Evolutionary conservation across 2,113 vertebrate species (phyloP), one percentile per base, ranked within the genome.

Genomic region (Leptocoma aspasia): DNA sequence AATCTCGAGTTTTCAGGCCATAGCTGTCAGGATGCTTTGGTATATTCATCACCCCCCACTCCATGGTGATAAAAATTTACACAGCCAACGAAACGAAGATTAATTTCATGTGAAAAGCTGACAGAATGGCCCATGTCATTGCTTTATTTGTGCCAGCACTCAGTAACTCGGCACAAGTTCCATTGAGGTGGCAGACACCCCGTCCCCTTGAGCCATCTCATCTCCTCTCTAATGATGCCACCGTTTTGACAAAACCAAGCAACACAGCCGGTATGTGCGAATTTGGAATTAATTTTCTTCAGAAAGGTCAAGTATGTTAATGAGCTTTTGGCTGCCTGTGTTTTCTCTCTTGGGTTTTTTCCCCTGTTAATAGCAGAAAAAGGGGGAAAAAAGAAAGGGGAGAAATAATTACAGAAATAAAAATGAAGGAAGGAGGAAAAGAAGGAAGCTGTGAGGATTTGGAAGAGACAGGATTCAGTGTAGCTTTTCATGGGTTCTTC

Each of bases 251-350:
- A 98, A 97, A 98, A 97, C 97, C 92, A 96, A 98, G 97, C 97
- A 94, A 47, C 95, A 35, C 95, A 97, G 97, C 97, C 68, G 77
- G 98, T 97, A 98, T 66, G 97, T 98, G 98, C 95, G 97, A 98
- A 98, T 95, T 98, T 97, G 95, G 97, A 98, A 98, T 98, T 98
- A 97, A 98, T 98, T 98, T 97, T 96, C 97, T 63, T 97, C 93
- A 52, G 78, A 97, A 98, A 98, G 98, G 97, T 98, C 97, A 98
- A 97, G 96, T 96, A 97, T 95, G 94, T 97, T 98, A 97, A 98
- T 96, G 97, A 98, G 98, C 93, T 96, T 96, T 95, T 93, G 83
- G 90, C 96, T 97, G 90, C 90, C 84, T 63, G 27, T 4, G 3
- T 60, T 89, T 91, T 52, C 82, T 66, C 77, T 89, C 78, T 53